Conservation (phyloP, 1,140 invertebrate species). For the Aphis gossypii region DNA sequence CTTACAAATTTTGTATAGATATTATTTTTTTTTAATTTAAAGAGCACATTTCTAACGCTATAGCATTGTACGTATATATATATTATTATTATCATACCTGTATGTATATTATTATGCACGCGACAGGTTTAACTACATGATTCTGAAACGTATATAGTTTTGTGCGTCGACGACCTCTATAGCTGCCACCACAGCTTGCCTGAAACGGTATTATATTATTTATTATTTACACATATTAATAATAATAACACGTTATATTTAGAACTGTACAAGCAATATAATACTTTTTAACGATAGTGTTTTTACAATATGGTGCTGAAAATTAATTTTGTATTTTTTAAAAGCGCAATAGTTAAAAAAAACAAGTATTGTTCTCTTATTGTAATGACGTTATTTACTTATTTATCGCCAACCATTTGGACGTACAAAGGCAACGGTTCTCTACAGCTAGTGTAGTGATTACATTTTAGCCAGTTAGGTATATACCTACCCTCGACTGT, state of each 20-base stretch:
- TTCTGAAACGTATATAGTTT: not conserved
- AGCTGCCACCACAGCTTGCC: not conserved
- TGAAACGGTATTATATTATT: not conserved
- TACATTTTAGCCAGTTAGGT: no score
- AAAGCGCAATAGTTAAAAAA: not conserved
- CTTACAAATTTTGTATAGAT: not conserved
- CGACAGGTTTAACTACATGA: not conserved
- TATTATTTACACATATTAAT: not conserved
- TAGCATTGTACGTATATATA: no score
- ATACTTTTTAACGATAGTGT: not conserved
- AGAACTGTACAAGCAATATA: not conserved
- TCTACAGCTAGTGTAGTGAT: not conserved
- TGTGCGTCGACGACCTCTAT: not conserved
- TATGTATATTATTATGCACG: not conserved
- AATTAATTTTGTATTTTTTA: slow-evolving; percentile 5
- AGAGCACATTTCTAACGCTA: not conserved
- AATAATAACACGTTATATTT: not conserved
- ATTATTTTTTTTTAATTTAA: not conserved
- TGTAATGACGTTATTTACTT: not conserved
- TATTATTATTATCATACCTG: not conserved
- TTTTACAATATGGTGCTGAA: not conserved
- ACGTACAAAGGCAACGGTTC: not conserved
- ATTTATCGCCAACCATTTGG: not conserved
- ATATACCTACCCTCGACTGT: not conserved
- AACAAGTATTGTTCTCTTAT: not conserved